Base-by-base conservation (phyloP, 2,888 invertebrate species). In the Drosophila melanosoma region DNA sequence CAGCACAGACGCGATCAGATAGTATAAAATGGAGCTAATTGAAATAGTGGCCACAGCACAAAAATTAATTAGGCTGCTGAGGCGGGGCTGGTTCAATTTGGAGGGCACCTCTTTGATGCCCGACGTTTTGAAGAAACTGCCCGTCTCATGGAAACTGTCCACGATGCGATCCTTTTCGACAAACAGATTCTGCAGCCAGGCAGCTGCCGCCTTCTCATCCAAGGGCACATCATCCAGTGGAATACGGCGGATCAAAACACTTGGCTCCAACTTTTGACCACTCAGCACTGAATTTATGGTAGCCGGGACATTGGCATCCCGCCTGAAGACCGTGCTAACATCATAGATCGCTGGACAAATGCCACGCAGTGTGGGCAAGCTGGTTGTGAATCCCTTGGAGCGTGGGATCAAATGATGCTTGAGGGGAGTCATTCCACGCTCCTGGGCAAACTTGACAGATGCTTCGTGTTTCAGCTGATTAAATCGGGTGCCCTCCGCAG, bases 401-500 rank as follows among this genome's bases (percentile, higher is more conserved):
- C 99, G 95, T n/a, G 99, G 99, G 26, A 97, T 96, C 58, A 99
- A 94, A 91, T 98, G 98, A 92, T 99, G 96, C 90, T 98, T 97
- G 38, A 99, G 94, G 75, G 95, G 94, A 0, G 97, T 96, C 83
- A 98, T 94, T 79, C 97, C 97, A 90, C 97, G 97, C 87, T 98
- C 96, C 86, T 95, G 94, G 1, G 98, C 98, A 92, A 98, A 98
- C 91, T 97, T 96, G 86, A 97, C 94, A 66, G 98, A 98, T 0
- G 96, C 96, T 93, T 96, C 95, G 90, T 98, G 97, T 92, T 99
- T 99, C 81, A 95, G 95, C 59, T 95, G 94, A 0, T 98, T 98
- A 91, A 98, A 98, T 65, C 99, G 95, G 0, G 99, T 99, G 10
- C 99, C 99, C 94, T 99, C 99, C 0, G 98, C 97, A 89, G 97